Evolutionary conservation across 2,113 vertebrate species (phyloP).

Genomic region (Chitala chitala): DNA sequence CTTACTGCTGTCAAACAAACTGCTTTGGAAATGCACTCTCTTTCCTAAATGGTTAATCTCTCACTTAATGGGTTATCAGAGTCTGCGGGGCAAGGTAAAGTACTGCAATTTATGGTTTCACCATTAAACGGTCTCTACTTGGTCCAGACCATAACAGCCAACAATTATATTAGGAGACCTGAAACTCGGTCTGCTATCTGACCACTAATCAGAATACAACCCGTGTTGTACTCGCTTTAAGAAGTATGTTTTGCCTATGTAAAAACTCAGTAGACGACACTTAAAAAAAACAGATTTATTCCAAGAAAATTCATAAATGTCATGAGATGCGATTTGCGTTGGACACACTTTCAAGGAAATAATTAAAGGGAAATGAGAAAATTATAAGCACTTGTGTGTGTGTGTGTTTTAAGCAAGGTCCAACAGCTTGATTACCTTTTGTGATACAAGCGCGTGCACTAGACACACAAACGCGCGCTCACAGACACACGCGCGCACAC

Average conservation of each 20-base stretch:
- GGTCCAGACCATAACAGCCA: conserved; percentile 68
- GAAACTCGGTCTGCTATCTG: conserved; percentile 59
- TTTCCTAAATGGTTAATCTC: conserved; percentile 63
- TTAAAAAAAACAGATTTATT: conserved; percentile 48
- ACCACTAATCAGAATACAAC: conserved; percentile 65
- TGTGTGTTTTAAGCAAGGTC: conserved; percentile 41
- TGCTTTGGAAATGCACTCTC: conserved; percentile 52
- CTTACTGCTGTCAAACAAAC: conserved; percentile 53
- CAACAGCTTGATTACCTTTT: conserved; percentile 31
- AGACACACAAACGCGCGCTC: conserved; percentile 38
- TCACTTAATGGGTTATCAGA: conserved; percentile 71
- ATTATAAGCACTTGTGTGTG: conserved; percentile 42
- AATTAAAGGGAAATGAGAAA: conserved; percentile 25
- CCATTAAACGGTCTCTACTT: conserved; percentile 66
- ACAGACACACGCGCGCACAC: conserved; percentile 55
- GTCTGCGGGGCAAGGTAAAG: conserved; percentile 67
- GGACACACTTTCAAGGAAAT: conserved; percentile 25
- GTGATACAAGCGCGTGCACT: conserved; percentile 43
- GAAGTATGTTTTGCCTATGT: conserved; percentile 57
- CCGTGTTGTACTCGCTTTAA: conserved; percentile 64
- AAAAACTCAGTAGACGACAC: conserved; percentile 53
- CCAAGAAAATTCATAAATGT: conserved; percentile 44
- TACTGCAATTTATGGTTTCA: conserved; percentile 64
- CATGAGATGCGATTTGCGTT: conserved; percentile 53
- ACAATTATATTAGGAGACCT: conserved; percentile 72